Conservation (phyloP, 1,140 invertebrate genomes). For the Anoplolepis gracilipes region DNA sequence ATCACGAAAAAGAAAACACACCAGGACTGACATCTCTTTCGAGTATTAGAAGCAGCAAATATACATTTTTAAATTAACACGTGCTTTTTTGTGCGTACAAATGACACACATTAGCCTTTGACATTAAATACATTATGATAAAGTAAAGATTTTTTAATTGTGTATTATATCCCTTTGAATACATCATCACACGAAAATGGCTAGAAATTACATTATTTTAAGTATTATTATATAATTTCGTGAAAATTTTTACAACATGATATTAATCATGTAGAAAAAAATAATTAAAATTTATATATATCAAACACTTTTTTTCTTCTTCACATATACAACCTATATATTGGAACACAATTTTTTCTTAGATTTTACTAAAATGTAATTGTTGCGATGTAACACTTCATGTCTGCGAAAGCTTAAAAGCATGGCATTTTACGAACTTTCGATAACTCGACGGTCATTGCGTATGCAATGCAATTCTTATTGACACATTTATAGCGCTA, state of each 20-base stretch:
- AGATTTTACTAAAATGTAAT: constrained; percentile 6
- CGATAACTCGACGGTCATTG: not conserved
- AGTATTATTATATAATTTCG: not conserved
- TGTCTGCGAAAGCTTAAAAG: not conserved
- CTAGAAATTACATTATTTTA: not conserved
- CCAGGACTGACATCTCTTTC: not conserved
- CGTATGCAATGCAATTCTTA: constrained; percentile 15
- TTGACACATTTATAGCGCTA: not conserved
- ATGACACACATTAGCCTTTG: constrained; percentile 44
- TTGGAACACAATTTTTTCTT: not conserved
- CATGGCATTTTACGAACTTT: not conserved
- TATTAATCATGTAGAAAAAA: no score
- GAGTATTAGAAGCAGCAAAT: not conserved
- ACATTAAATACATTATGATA: constrained; percentile 42
- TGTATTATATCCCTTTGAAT: constrained; percentile 7
- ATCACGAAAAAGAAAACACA: not conserved
- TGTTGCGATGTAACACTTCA: not conserved
- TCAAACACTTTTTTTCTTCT: not conserved
- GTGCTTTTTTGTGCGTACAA: not conserved
- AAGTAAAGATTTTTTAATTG: constrained; percentile 23
- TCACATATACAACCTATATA: not conserved
- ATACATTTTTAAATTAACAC: constrained; percentile 27
- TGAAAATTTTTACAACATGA: no score
- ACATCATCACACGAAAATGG: not conserved
- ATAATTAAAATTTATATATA: not conserved